phyloP scores from a whole-genome alignment of 2,888 invertebrate species.

The Scelioninae gen. 1 region DNA sequence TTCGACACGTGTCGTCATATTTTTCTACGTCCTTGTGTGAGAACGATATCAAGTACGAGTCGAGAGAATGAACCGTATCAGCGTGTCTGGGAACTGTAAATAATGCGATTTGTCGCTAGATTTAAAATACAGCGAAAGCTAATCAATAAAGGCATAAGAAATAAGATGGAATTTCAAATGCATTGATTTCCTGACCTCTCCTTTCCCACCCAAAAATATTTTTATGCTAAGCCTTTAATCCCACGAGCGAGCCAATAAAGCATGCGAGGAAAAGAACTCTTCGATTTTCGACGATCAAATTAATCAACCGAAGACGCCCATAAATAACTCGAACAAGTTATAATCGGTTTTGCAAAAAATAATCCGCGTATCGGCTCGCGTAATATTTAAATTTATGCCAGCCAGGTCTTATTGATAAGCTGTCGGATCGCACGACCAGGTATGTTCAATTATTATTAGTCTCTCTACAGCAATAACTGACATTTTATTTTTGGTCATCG shows the following conservation, averaged over 20 bases:
- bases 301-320: slow-evolving; percentile 31
- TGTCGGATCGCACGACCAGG: neutral
- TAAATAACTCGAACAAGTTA: slow-evolving; percentile 42
- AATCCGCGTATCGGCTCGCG: slow-evolving; percentile 20
- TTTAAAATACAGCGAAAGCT: slow-evolving; percentile 70
- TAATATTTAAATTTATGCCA: slow-evolving; percentile 33
- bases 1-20: slow-evolving; percentile 79
- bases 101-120: slow-evolving; percentile 70
- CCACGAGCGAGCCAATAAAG: slow-evolving; percentile 3
- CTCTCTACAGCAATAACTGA: too few relatives aligned
- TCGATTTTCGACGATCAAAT: slow-evolving; percentile 40
- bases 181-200: slow-evolving; percentile 51
- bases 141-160: slow-evolving; percentile 70
- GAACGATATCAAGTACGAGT: slow-evolving; percentile 52
- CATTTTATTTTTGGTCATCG: too few relatives aligned
- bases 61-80: slow-evolving; percentile 45
- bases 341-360: slow-evolving; percentile 42
- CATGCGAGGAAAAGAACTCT: neutral
- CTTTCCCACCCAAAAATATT: slow-evolving; percentile 40
- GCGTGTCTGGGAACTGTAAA: slow-evolving; percentile 64
- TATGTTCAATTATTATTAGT: too few relatives aligned
- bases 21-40: slow-evolving; percentile 81
- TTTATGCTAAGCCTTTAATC: slow-evolving; percentile 61
- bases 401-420: slow-evolving; percentile 6
- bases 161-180: slow-evolving; percentile 55